Evolutionary conservation across 2,888 invertebrate species (phyloP), one percentile per base, ranked within the genome.

Genomic region (Tinea semifulvella): DNA sequence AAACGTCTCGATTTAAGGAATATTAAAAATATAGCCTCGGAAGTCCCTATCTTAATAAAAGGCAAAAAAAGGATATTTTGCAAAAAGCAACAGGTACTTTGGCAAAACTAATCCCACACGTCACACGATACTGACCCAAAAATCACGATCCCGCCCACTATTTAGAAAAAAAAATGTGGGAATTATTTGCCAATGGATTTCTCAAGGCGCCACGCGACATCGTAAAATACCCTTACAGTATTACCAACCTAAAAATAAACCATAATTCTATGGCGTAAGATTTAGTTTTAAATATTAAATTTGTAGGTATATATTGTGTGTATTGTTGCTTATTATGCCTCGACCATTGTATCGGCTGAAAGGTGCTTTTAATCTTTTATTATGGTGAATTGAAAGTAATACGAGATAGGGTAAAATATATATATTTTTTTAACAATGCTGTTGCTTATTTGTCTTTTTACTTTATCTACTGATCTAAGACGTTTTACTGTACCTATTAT

Each of bases 161-260:
- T 7, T n/a, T n/a, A n/a, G n/a, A 38, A 40, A 4, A 40, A 40
- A 11, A 40, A 40, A 8, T 40, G 40, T 40, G 40, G 40, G 40
- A 40, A 40, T 8, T 17, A 40, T 40, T 40, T 40, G 40, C 40
- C n/a, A 40, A 40, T 22, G 3, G 10, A 22, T 22, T 40, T 40
- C 40, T 40, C 40, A 40, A 40, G 40, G 17, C 40, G 40, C 20
- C 40, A 40, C 31, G 31, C 31, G 31, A 31, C 31, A 31, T 13
- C 7, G 3, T 11, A 31, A 31, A 31, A 31, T 31, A 31, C 13
- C 31, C 31, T 31, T 31, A 14, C 2, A 4, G 2, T 13, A 13
- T 6, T 31, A 6, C 13, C 5, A 31, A 31, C 7, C 2, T 7
- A 31, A 13, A 14, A 31, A 14, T 7, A n/a, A 13, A 11, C 7